A percentile compares a stretch with the other conserved stretches of the same genome.
phyloP scores from a whole-genome alignment of 2,113 vertebrate species.

The Vulpes vulpes region DNA sequence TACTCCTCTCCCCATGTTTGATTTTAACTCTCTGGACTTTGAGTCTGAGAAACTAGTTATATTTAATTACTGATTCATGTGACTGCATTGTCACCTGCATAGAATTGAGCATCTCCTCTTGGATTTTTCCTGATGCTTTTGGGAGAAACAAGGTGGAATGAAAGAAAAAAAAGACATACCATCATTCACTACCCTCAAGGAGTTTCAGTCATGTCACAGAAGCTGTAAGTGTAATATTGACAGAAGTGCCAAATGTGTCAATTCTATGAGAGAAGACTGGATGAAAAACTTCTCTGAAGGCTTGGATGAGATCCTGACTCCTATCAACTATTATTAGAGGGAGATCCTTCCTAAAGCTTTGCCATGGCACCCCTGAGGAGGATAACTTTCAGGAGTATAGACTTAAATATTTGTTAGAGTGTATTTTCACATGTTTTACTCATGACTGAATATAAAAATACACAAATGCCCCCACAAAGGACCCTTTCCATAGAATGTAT shows the following conservation, averaged over 20 bases:
- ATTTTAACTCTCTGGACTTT: background rate
- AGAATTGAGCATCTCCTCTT: background rate
- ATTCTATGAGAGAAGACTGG: background rate
- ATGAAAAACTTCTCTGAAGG: background rate
- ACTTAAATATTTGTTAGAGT: background rate
- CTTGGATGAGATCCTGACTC: background rate
- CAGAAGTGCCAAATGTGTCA: background rate
- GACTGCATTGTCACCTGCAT: background rate
- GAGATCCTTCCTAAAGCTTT: background rate
- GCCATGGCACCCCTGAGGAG: background rate
- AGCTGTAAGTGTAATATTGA: background rate
- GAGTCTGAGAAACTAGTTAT: conserved; percentile 7
- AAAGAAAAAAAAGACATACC: background rate
- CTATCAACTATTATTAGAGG: background rate
- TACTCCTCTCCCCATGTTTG: background rate
- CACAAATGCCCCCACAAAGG: background rate
- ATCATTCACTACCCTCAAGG: background rate
- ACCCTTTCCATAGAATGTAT: background rate
- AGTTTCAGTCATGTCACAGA: conserved; percentile 43
- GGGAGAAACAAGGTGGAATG: background rate
- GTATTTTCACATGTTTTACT: background rate
- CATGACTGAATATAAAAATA: background rate
- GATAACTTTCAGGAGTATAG: background rate
- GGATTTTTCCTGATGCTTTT: conserved; percentile 19
- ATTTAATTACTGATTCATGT: conserved; percentile 33